These are phyloP conservation scores for Proisotoma minuta DNA, from an alignment of 2,888 invertebrate species.

Conservation along the genomic window DNA sequence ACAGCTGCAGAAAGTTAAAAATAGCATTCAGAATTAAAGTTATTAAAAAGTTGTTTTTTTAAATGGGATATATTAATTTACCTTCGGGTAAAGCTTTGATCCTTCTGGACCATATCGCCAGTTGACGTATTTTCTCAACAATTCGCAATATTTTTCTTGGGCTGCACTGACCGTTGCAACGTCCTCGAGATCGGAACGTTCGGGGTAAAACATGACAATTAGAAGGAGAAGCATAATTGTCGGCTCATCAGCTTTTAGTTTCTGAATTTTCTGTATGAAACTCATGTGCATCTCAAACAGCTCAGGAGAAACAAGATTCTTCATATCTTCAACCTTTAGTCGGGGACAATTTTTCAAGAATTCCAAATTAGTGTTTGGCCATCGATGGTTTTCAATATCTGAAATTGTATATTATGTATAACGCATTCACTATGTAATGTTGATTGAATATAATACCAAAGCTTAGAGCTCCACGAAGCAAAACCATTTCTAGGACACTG, in stretches of 20 bases:
- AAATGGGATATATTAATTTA: too few species aligned
- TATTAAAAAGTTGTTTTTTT: too few species aligned
- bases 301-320: slow-evolving; percentile 48
- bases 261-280: slow-evolving; percentile 51
- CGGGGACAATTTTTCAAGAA: slow-evolving; percentile 47
- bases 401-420: too few species aligned
- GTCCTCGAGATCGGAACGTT: slow-evolving; percentile 50
- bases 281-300: slow-evolving; percentile 52
- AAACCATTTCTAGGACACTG: slow-evolving; percentile 53
- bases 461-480: slow-evolving; percentile 52
- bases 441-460: too few species aligned
- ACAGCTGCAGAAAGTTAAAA: slow-evolving; percentile 49
- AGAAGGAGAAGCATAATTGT: slow-evolving; percentile 52
- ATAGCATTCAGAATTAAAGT: too few species aligned
- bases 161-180: slow-evolving; percentile 49
- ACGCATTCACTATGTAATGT: too few species aligned
- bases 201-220: slow-evolving; percentile 52
- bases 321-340: slow-evolving; percentile 48
- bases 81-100: slow-evolving; percentile 37
- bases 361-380: slow-evolving; percentile 46
- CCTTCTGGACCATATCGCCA: slow-evolving; percentile 38
- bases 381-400: slow-evolving; percentile 49
- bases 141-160: slow-evolving; percentile 51
- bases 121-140: slow-evolving; percentile 45
- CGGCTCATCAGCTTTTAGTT: slow-evolving; percentile 51